Conservation (phyloP, 2,113 vertebrate species). For the Eretmochelys imbricata region DNA sequence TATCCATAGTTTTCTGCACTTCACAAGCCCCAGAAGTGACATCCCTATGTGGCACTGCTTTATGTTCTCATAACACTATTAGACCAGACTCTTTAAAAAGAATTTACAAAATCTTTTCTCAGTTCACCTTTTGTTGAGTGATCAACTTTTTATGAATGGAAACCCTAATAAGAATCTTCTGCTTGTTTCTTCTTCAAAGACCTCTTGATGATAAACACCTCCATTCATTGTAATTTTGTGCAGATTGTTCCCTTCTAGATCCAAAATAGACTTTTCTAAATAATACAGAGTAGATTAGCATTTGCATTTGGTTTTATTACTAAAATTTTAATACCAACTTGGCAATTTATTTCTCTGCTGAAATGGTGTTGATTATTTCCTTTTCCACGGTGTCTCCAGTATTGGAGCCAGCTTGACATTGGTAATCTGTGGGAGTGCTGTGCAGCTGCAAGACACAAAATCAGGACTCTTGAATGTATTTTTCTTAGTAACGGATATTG, state of each 20-base stretch:
- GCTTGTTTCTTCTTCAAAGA: constrained; percentile 80
- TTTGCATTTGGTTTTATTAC: constrained; percentile 82
- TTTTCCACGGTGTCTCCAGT: constrained; percentile 61
- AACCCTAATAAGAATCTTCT: constrained; percentile 72
- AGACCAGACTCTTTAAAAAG: constrained; percentile 42
- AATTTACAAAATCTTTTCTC: constrained; percentile 53
- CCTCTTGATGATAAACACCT: constrained; percentile 82
- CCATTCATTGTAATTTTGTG: constrained; percentile 80
- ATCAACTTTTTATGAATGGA: constrained; percentile 65
- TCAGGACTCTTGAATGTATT: constrained; percentile 58
- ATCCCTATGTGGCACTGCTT: neutral
- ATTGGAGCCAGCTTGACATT: constrained; percentile 57
- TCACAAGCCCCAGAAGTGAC: neutral
- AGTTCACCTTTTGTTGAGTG: constrained; percentile 69
- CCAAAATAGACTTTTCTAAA: constrained; percentile 80
- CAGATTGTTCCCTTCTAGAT: constrained; percentile 78
- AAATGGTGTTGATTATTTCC: constrained; percentile 79
- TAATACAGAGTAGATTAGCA: constrained; percentile 79
- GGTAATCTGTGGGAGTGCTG: constrained; percentile 56
- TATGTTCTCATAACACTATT: constrained; percentile 26
- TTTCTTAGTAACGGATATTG: constrained; percentile 54
- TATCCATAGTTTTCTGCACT: neutral
- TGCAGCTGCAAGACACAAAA: constrained; percentile 75
- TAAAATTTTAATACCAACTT: constrained; percentile 79
- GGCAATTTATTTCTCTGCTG: constrained; percentile 77